A percentile compares a stretch with the other conserved stretches of the same genome.
These are phyloP conservation scores for Dreissena rostriformis DNA, from an alignment of 1,140 invertebrate genomes.

Conservation along the genomic window DNA sequence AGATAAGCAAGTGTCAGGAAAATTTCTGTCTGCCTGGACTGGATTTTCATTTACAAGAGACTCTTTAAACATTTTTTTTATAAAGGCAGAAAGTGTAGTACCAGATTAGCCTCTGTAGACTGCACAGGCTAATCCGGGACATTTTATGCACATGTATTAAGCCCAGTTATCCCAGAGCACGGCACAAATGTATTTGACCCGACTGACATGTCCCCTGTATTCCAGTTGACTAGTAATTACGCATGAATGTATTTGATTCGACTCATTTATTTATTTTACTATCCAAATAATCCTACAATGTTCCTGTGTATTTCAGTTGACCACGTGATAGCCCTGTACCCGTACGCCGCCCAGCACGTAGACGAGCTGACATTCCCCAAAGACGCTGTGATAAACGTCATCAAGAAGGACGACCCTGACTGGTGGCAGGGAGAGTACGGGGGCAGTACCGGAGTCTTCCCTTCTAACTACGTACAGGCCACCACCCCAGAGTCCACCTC, in stretches of 20 bases:
- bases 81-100: too few relatives aligned
- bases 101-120: too few relatives aligned
- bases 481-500: slow-evolving; percentile 38
- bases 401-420: slow-evolving; percentile 94
- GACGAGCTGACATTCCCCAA: slow-evolving; percentile 97
- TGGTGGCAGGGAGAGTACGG: slow-evolving; percentile 98
- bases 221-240: too few relatives aligned
- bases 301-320: slow-evolving; percentile 84
- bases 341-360: slow-evolving; percentile 95
- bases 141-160: too few relatives aligned
- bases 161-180: too few relatives aligned
- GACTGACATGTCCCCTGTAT: too few relatives aligned
- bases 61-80: too few relatives aligned
- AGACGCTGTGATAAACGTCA: slow-evolving; percentile 95
- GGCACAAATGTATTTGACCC: too few relatives aligned
- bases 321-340: slow-evolving; percentile 95
- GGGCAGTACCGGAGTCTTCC: slow-evolving; percentile 83
- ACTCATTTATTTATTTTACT: background rate
- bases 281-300: background rate
- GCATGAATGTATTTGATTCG: background rate
- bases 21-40: too few relatives aligned
- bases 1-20: too few relatives aligned
- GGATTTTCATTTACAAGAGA: too few relatives aligned
- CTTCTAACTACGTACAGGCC: slow-evolving; percentile 80
- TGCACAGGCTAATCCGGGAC: too few relatives aligned